Evolutionary conservation across 2,888 invertebrate genomes (phyloP).

Genomic region (Sabellastarte sp.): DNA sequence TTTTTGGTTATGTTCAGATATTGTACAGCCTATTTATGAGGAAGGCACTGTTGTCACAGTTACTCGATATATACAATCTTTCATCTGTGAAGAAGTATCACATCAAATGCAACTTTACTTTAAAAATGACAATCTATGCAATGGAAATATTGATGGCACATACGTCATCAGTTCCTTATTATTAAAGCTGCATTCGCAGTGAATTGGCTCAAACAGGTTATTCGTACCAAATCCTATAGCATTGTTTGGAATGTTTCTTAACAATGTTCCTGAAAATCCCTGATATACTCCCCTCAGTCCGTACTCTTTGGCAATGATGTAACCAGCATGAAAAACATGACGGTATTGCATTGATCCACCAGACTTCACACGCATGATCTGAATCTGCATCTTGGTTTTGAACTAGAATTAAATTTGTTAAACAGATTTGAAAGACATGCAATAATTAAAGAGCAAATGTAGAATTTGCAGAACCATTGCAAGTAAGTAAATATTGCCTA

Average conservation of each 20-base stretch:
- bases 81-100: background rate
- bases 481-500: too few species aligned
- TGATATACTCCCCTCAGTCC: constrained; percentile 28
- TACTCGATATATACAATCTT: too few species aligned
- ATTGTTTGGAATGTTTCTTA: constrained; percentile 25
- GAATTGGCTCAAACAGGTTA: background rate
- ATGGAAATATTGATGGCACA: background rate
- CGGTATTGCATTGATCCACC: constrained; percentile 22
- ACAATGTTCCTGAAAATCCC: constrained; percentile 23
- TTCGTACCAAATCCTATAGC: constrained; percentile 29
- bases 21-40: too few species aligned
- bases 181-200: too few species aligned
- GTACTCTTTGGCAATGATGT: constrained; percentile 20
- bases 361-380: constrained; percentile 27
- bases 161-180: too few species aligned
- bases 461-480: too few species aligned
- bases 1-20: too few species aligned
- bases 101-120: background rate
- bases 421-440: background rate
- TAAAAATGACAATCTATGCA: background rate
- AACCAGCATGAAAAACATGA: constrained; percentile 32
- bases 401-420: constrained; percentile 15
- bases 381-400: constrained; percentile 35
- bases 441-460: too few species aligned
- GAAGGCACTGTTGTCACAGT: too few species aligned